These are phyloP conservation scores for Crocidura indochinensis DNA, from an alignment of 2,797 vertebrate species.

Conservation along the genomic window DNA sequence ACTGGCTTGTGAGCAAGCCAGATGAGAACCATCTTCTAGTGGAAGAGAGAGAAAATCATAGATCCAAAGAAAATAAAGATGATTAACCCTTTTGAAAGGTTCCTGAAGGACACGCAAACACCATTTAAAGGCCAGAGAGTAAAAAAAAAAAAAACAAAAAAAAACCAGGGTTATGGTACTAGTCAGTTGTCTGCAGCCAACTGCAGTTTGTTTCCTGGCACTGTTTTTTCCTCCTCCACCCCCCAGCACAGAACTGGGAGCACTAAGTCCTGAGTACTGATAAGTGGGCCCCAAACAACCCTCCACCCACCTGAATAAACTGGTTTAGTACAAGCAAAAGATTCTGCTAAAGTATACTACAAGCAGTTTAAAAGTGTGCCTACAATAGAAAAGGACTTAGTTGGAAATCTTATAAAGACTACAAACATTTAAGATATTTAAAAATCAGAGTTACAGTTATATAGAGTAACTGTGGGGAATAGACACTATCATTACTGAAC, in stretches of 20 bases:
- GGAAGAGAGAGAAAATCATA: constrained; percentile 26
- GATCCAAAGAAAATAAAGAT: neutral
- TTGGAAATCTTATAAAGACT: constrained; percentile 16
- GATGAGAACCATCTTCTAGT: constrained; percentile 41
- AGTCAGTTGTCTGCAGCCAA: too few species aligned
- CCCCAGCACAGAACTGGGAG: neutral
- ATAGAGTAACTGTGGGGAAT: constrained; percentile 29
- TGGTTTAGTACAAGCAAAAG: neutral
- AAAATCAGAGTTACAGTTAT: too few species aligned
- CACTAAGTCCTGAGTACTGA: neutral
- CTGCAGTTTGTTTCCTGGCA: too few species aligned
- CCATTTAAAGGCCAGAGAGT: too few species aligned
- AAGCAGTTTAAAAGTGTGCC: constrained; percentile 24
- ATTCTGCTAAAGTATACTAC: neutral
- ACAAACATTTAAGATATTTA: neutral
- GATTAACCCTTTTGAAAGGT: constrained; percentile 17
- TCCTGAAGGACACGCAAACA: too few species aligned
- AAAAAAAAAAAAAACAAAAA: too few species aligned
- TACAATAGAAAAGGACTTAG: neutral
- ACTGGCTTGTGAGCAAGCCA: constrained; percentile 1
- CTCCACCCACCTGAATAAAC: neutral
- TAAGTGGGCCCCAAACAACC: too few species aligned
- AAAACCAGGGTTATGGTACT: too few species aligned
- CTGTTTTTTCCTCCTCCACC: too few species aligned
- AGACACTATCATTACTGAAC: constrained; percentile 1